phyloP scores from a whole-genome alignment of 2,888 invertebrate genomes.

The Nudaria mundana region DNA sequence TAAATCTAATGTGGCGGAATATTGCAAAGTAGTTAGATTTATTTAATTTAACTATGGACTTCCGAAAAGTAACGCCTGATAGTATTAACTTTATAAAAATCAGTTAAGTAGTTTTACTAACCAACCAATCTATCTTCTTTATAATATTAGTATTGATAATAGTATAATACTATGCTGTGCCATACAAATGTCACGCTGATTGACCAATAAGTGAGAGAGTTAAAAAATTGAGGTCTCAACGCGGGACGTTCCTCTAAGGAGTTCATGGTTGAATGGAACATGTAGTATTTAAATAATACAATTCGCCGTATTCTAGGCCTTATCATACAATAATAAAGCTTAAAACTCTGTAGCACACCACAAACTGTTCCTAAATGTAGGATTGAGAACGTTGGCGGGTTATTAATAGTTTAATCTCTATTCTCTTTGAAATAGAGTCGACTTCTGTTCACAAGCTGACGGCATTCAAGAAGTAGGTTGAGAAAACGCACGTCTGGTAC shows the following conservation, averaged over 20 bases:
- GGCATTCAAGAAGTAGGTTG: constrained; percentile 78
- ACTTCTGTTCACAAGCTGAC: constrained; percentile 52
- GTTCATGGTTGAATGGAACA: constrained; percentile 79
- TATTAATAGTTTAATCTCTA: constrained; percentile 64
- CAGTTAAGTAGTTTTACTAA: no score
- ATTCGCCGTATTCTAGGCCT: constrained; percentile 43
- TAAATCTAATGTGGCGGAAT: no score
- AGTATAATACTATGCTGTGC: constrained; percentile 57
- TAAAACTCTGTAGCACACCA: constrained; percentile 50
- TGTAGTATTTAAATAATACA: constrained; percentile 55
- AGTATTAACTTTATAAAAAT: no score
- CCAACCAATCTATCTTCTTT: no score
- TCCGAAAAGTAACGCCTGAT: no score
- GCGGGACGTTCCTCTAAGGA: constrained; percentile 77
- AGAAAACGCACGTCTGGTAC: constrained; percentile 74
- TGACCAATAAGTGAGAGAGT: constrained; percentile 77
- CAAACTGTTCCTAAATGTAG: constrained; percentile 70
- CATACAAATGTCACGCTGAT: constrained; percentile 73
- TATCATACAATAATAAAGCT: constrained; percentile 46
- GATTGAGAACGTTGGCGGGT: constrained; percentile 65
- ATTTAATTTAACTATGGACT: no score
- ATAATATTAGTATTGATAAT: no score
- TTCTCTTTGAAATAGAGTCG: constrained; percentile 52
- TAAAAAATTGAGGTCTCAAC: constrained; percentile 78
- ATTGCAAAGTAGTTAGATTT: no score